A percentile compares a stretch with the other conserved stretches of the same genome.
Evolutionary conservation across 2,888 invertebrate genomes (phyloP).

Genomic region (Aplocera efformata): DNA sequence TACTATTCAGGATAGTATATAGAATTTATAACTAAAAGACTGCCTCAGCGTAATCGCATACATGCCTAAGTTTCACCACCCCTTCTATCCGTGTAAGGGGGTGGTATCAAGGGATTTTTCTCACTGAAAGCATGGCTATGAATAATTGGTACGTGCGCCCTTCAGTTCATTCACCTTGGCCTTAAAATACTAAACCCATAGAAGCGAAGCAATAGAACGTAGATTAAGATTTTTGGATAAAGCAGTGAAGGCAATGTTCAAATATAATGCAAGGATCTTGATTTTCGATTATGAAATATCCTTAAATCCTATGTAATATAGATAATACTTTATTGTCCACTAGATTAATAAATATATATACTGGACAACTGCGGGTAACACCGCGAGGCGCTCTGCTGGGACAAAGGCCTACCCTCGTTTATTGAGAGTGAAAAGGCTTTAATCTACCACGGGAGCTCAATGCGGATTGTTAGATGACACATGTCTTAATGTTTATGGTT

Average conservation of each 20-base stretch:
- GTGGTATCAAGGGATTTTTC: conserved; percentile 39
- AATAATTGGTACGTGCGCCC: conserved; percentile 49
- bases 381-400: too few species aligned
- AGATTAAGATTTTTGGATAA: not conserved
- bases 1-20: not conserved
- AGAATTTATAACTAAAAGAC: not conserved
- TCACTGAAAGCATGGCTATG: conserved; percentile 47
- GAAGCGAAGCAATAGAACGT: not conserved
- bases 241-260: not conserved
- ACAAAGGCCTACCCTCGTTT: too few species aligned
- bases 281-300: not conserved
- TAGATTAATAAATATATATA: too few species aligned
- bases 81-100: conserved; percentile 29
- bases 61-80: conserved; percentile 23
- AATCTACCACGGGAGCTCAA: too few species aligned
- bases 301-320: not conserved
- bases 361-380: too few species aligned
- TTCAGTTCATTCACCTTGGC: conserved; percentile 8
- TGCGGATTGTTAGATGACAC: too few species aligned
- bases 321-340: too few species aligned
- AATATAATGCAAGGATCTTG: too few species aligned
- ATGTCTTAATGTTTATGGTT: too few species aligned
- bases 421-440: too few species aligned
- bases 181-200: conserved; percentile 8
- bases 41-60: conserved; percentile 17